phyloP scores from a whole-genome alignment of 2,888 invertebrate genomes.

The Eucera pruinosa region DNA sequence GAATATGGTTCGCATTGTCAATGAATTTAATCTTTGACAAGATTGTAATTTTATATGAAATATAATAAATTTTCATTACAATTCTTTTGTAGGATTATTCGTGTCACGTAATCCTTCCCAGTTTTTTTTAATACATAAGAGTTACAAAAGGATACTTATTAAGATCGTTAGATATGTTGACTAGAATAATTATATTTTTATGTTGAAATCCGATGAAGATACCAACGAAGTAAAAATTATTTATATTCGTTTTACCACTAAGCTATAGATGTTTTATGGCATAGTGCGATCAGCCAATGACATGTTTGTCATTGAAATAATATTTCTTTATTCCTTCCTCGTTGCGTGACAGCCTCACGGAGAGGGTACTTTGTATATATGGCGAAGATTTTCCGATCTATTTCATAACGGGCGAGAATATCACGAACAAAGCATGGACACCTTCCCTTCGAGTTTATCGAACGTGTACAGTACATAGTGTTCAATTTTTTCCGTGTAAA shows the following conservation, averaged over 20 bases:
- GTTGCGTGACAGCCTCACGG: constrained; percentile 24
- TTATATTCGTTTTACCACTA: neutral
- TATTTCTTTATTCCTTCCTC: constrained; percentile 16
- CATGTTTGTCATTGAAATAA: neutral
- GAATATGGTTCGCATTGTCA: too few relatives aligned
- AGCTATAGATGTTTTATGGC: neutral
- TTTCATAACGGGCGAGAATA: constrained; percentile 24
- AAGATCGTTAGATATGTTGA: neutral
- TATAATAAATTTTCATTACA: too few relatives aligned
- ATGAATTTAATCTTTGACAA: too few relatives aligned
- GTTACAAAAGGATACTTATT: neutral
- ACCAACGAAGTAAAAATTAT: neutral
- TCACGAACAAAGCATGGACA: constrained; percentile 5
- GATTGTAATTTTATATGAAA: too few relatives aligned
- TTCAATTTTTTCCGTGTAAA: neutral
- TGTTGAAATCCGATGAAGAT: neutral
- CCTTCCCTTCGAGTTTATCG: neutral
- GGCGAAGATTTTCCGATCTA: constrained; percentile 20
- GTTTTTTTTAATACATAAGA: neutral
- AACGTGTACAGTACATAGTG: neutral
- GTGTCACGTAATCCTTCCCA: neutral
- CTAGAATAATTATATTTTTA: neutral
- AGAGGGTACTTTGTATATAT: constrained; percentile 48
- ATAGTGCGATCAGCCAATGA: neutral
- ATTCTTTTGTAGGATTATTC: neutral